These are phyloP conservation scores for Clunio marinus DNA, from an alignment of 2,888 invertebrate genomes.

Conservation along the genomic window DNA sequence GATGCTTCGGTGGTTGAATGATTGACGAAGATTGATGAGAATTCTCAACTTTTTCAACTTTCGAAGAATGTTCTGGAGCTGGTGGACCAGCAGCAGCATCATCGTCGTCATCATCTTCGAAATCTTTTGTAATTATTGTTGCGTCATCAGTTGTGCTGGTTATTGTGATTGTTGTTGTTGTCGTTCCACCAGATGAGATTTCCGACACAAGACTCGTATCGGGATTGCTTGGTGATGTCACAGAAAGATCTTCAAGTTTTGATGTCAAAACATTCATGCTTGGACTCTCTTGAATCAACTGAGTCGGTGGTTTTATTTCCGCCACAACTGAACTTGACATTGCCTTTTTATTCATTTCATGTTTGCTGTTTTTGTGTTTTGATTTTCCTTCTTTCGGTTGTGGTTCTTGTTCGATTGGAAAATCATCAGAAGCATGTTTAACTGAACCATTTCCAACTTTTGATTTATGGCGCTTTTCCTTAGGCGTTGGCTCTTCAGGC, in stretches of 20 bases:
- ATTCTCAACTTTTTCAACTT: constrained; percentile 39
- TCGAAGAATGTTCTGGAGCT: constrained; percentile 41
- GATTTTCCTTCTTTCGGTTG: constrained; percentile 3
- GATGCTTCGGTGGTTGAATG: constrained; percentile 35
- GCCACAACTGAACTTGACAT: constrained; percentile 51
- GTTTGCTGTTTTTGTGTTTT: constrained; percentile 41
- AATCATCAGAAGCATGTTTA: constrained; percentile 14
- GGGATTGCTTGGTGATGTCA: constrained; percentile 36
- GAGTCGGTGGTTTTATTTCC: constrained; percentile 43
- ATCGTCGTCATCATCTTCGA: constrained; percentile 34
- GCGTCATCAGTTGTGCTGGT: constrained; percentile 48
- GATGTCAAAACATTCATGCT: constrained; percentile 47
- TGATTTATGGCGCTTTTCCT: constrained; percentile 32
- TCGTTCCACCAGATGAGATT: constrained; percentile 51
- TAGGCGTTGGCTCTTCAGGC: constrained; percentile 3
- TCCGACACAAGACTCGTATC: constrained; percentile 47
- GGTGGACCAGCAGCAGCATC: constrained; percentile 39
- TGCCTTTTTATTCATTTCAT: constrained; percentile 50
- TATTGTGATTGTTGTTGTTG: constrained; percentile 50
- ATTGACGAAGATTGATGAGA: constrained; percentile 40
- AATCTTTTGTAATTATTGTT: constrained; percentile 44
- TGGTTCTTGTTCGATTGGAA: constrained; percentile 3
- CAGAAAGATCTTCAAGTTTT: constrained; percentile 47
- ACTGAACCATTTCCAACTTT: constrained; percentile 39
- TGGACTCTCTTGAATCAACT: constrained; percentile 49